phyloP scores from a whole-genome alignment of 2,113 vertebrate genomes.

The Muntiacus muntjak region DNA sequence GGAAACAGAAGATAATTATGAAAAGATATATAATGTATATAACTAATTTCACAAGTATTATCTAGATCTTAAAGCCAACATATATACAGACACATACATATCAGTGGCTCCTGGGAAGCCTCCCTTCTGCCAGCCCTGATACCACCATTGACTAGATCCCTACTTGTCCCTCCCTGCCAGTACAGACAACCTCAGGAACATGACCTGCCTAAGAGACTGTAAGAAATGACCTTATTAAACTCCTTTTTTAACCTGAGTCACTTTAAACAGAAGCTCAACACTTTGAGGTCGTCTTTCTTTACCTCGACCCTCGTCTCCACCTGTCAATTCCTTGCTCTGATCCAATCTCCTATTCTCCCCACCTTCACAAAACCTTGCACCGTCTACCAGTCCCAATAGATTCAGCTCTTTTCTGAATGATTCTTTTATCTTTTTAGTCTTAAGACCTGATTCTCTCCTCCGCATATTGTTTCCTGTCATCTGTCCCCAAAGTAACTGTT shows the following conservation, averaged over 20 bases:
- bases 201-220: background rate
- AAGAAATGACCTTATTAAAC: background rate
- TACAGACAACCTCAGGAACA: background rate
- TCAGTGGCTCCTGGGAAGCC: background rate
- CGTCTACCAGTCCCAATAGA: background rate
- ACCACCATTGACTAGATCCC: background rate
- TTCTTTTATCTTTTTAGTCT: background rate
- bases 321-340: background rate
- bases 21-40: background rate
- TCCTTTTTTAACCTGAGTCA: background rate
- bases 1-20: background rate
- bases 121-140: background rate
- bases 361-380: background rate
- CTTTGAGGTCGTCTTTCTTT: background rate
- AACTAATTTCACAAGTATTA: background rate
- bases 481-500: background rate
- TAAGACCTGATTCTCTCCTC: background rate
- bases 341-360: background rate
- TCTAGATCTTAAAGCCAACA: background rate
- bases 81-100: background rate
- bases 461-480: background rate
- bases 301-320: background rate
- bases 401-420: background rate
- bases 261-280: background rate
- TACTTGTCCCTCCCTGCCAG: background rate